Evolutionary conservation across 2,113 vertebrate species (phyloP).

Genomic region (Hippolais icterina): DNA sequence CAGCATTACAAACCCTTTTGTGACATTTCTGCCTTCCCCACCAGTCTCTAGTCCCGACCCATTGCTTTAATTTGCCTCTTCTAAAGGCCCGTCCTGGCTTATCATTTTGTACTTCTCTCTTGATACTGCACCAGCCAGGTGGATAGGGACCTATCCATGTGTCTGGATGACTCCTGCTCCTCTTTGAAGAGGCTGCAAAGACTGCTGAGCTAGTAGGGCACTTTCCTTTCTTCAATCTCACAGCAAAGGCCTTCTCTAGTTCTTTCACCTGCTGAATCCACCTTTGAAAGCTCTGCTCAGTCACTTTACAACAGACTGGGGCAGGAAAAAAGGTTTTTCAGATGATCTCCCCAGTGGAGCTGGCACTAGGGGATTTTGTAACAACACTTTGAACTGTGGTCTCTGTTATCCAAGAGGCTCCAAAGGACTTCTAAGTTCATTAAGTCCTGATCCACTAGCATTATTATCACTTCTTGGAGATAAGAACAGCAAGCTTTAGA

Average conservation of each 20-base stretch:
- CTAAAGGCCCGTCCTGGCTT: background rate
- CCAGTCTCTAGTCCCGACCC: accelerated
- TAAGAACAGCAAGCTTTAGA: background rate
- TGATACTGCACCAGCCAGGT: background rate
- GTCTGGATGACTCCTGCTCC: background rate
- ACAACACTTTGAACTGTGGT: background rate
- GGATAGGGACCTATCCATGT: background rate
- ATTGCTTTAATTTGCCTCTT: background rate
- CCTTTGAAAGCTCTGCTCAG: slow-evolving; percentile 32
- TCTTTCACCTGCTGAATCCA: slow-evolving; percentile 1
- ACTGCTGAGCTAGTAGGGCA: background rate
- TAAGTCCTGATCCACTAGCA: background rate
- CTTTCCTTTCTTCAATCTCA: background rate
- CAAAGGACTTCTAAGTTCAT: background rate
- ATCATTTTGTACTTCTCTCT: background rate
- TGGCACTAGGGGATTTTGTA: background rate
- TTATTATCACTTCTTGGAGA: background rate
- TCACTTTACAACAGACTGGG: background rate
- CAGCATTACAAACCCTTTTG: background rate
- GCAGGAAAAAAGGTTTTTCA: background rate
- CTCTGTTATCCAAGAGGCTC: background rate
- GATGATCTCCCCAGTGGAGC: background rate
- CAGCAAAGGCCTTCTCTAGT: slow-evolving; percentile 2
- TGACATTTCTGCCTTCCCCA: background rate
- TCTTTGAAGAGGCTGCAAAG: slow-evolving; percentile 11